These are phyloP conservation scores for Phocides pigmalion DNA, from an alignment of 1,140 invertebrate genomes.

Conservation along the genomic window DNA sequence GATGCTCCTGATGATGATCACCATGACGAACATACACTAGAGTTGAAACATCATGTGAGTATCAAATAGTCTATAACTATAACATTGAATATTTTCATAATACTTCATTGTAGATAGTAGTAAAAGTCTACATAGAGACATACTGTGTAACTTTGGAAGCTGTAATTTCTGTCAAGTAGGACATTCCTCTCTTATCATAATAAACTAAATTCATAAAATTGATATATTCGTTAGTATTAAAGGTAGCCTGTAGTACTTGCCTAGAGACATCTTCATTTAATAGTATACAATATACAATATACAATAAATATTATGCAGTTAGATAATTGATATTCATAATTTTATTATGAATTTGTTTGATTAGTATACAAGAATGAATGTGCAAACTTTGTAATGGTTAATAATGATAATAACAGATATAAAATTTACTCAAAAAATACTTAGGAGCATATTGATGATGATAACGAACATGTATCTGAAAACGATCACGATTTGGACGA, in stretches of 20 bases:
- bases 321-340: too few relatives aligned
- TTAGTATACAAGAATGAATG: neutral
- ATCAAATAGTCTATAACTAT: neutral
- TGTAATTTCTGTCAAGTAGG: too few relatives aligned
- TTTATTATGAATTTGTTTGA: neutral
- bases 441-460: conserved; percentile 42
- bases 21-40: conserved; percentile 81
- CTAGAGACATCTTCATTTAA: too few relatives aligned
- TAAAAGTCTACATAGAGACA: neutral
- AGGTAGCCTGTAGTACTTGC: too few relatives aligned
- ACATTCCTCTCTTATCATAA: too few relatives aligned
- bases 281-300: too few relatives aligned
- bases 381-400: too few relatives aligned
- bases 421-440: neutral
- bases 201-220: too few relatives aligned
- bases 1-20: conserved; percentile 84
- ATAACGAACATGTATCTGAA: conserved; percentile 55
- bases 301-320: too few relatives aligned
- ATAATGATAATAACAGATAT: too few relatives aligned
- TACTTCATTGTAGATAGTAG: neutral
- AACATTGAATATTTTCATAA: neutral
- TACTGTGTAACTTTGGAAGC: too few relatives aligned
- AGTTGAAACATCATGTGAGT: conserved; percentile 79
- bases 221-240: too few relatives aligned
- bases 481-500: conserved; percentile 47